These are phyloP conservation scores for Pocota personata DNA, from an alignment of 2,888 invertebrate genomes.

Conservation along the genomic window DNA sequence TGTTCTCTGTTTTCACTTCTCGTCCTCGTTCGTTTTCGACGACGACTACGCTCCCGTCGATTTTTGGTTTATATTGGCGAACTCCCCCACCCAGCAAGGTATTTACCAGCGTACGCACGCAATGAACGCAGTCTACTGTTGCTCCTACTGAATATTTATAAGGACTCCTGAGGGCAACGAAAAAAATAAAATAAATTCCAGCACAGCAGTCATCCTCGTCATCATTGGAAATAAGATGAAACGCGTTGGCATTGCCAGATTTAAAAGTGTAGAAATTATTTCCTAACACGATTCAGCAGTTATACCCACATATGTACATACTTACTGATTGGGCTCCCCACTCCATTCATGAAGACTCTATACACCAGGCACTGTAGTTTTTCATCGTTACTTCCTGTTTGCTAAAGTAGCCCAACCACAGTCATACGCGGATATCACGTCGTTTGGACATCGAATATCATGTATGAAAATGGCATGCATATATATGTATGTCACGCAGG, in stretches of 20 bases:
- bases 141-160: constrained; percentile 35
- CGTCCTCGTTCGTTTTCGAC: constrained; percentile 15
- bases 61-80: constrained; percentile 18
- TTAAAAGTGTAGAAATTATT: background rate
- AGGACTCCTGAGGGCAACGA: background rate
- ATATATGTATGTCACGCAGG: no score
- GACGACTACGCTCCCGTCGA: background rate
- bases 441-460: no score
- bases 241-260: background rate
- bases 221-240: constrained; percentile 16
- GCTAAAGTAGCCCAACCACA: no score
- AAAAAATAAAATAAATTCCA: background rate
- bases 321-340: no score
- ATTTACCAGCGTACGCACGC: background rate
- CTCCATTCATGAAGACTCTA: no score
- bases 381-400: no score
- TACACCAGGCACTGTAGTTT: no score
- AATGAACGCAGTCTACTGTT: constrained; percentile 6
- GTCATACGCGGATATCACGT: no score
- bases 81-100: background rate
- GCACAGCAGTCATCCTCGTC: constrained; percentile 3
- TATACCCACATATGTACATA: no score
- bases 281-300: background rate
- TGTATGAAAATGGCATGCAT: no score
- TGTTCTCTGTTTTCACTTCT: constrained; percentile 45